Conservation (phyloP, 2,888 invertebrate species). For the Oithona nana region DNA sequence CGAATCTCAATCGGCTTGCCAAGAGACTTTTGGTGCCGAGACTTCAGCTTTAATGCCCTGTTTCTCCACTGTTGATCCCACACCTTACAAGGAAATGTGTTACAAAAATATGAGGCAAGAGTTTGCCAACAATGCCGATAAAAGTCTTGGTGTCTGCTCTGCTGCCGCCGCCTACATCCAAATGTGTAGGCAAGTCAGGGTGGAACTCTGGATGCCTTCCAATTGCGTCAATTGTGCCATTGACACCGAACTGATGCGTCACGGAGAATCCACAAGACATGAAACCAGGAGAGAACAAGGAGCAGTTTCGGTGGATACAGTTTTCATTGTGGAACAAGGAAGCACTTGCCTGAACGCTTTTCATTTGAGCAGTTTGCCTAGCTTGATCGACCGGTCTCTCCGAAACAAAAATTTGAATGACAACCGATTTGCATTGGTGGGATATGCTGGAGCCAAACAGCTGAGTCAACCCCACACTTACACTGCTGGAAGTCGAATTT, state of each 20-base stretch:
- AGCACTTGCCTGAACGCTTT: background rate
- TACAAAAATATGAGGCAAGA: background rate
- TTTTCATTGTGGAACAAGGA: constrained; percentile 2
- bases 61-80: constrained; percentile 7
- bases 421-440: constrained; percentile 12
- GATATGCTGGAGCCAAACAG: constrained; percentile 10
- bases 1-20: background rate
- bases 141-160: background rate
- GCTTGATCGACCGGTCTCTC: background rate
- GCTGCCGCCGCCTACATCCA: constrained; percentile 8
- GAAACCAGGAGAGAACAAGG: background rate
- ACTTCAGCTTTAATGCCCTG: constrained; percentile 4
- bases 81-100: constrained; percentile 2
- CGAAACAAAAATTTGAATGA: background rate
- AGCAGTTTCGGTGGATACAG: background rate
- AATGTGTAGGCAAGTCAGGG: background rate
- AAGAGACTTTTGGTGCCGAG: background rate
- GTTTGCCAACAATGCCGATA: background rate
- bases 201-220: constrained; percentile 1
- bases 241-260: background rate
- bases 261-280: background rate
- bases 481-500: background rate
- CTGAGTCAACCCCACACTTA: background rate
- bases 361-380: background rate
- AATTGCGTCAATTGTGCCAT: background rate